Evolutionary conservation across 1,140 invertebrate species (phyloP).

Genomic region (Phymorhynchus buccinoides): DNA sequence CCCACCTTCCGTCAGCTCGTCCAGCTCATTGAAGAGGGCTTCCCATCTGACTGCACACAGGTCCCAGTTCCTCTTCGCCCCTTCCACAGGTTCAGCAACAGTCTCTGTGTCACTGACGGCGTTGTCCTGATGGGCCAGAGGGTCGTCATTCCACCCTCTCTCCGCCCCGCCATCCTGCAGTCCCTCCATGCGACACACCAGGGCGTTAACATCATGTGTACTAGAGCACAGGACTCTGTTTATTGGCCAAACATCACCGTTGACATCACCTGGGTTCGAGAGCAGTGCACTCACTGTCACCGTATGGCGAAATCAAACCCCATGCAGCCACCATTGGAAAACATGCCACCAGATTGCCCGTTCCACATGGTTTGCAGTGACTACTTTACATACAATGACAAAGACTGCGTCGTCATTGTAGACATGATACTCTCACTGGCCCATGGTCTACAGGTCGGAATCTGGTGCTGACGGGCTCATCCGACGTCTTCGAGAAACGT

Average conservation of each 20-base stretch:
- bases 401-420: too few species aligned
- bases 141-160: background rate
- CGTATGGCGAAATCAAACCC: too few species aligned
- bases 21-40: slow-evolving; percentile 42
- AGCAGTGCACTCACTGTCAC: slow-evolving; percentile 10
- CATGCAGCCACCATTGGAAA: too few species aligned
- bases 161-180: background rate
- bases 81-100: slow-evolving; percentile 46
- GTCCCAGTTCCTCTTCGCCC: slow-evolving; percentile 41
- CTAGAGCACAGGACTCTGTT: slow-evolving; percentile 41
- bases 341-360: too few species aligned
- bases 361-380: too few species aligned
- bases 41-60: slow-evolving; percentile 38
- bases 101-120: slow-evolving; percentile 42
- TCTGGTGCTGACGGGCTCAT: too few species aligned
- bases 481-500: slow-evolving; percentile 30
- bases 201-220: slow-evolving; percentile 46
- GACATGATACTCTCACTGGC: too few species aligned
- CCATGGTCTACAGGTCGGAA: too few species aligned
- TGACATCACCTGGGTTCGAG: slow-evolving; percentile 40
- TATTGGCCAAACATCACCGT: slow-evolving; percentile 12
- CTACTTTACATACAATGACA: too few species aligned
- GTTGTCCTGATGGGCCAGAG: slow-evolving; percentile 47
- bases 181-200: slow-evolving; percentile 48
- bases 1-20: slow-evolving; percentile 37